These are phyloP conservation scores for Periophthalmodon schlosseri DNA, from an alignment of 2,113 vertebrate species.

Conservation along the genomic window DNA sequence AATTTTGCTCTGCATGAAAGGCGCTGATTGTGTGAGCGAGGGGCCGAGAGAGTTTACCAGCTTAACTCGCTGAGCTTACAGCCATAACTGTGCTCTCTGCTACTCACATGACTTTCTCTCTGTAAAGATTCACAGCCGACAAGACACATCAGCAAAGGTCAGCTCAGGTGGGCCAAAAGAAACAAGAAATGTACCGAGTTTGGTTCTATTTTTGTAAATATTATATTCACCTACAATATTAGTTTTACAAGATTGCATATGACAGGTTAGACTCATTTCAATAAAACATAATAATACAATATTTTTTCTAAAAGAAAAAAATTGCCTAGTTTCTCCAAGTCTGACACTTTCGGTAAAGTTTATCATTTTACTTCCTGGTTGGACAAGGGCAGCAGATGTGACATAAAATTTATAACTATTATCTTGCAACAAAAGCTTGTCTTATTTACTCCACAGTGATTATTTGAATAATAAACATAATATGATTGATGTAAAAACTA, in stretches of 20 bases:
- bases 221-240: neutral
- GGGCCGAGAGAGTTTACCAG: constrained; percentile 26
- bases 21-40: constrained; percentile 44
- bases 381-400: no score
- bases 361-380: no score
- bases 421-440: no score
- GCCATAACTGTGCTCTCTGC: constrained; percentile 33
- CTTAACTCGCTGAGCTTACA: constrained; percentile 45
- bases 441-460: no score
- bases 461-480: no score
- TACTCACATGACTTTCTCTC: constrained; percentile 43
- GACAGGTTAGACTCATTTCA: neutral
- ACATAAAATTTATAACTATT: no score
- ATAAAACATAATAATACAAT: neutral
- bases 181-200: neutral
- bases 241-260: neutral
- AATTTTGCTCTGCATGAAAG: constrained; percentile 64
- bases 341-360: no score
- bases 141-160: constrained; percentile 20
- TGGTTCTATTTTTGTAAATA: neutral
- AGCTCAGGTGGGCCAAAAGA: constrained; percentile 22
- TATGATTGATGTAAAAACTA: no score
- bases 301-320: no score
- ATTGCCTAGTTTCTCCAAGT: neutral
- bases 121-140: constrained; percentile 41